These are phyloP conservation scores for Enteromius fasciolatus DNA, from an alignment of 2,797 vertebrate genomes.

Conservation along the genomic window DNA sequence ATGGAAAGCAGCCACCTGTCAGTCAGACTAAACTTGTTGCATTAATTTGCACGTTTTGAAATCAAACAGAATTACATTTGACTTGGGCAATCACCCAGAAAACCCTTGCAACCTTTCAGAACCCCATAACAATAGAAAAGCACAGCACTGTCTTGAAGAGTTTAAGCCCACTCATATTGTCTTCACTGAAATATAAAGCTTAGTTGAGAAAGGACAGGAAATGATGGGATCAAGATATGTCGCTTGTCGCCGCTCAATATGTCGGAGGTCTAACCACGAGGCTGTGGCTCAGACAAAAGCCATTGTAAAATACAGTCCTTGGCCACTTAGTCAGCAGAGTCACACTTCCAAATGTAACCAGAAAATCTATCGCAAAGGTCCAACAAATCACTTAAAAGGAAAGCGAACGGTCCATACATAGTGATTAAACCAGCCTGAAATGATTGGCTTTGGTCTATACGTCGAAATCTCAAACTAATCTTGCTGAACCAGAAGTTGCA, in stretches of 20 bases:
- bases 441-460: slow-evolving; percentile 34
- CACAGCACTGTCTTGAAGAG: background rate
- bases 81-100: background rate
- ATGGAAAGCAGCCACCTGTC: slow-evolving; percentile 6
- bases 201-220: background rate
- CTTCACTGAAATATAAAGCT: background rate
- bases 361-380: slow-evolving; percentile 28
- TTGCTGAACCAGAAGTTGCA: slow-evolving; percentile 29
- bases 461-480: slow-evolving; percentile 31
- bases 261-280: slow-evolving; percentile 4
- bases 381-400: slow-evolving; percentile 28
- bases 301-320: slow-evolving; percentile 10
- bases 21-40: background rate
- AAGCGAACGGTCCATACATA: background rate
- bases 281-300: slow-evolving; percentile 21
- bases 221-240: background rate
- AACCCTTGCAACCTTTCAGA: background rate
- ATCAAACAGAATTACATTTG: background rate
- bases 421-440: slow-evolving; percentile 13
- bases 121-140: background rate
- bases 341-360: slow-evolving; percentile 45
- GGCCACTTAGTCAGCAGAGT: slow-evolving; percentile 31
- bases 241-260: background rate
- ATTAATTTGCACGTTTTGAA: background rate
- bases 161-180: background rate